Evolutionary conservation across 2,888 invertebrate genomes (phyloP).

Genomic region (Diarsia brunnea): DNA sequence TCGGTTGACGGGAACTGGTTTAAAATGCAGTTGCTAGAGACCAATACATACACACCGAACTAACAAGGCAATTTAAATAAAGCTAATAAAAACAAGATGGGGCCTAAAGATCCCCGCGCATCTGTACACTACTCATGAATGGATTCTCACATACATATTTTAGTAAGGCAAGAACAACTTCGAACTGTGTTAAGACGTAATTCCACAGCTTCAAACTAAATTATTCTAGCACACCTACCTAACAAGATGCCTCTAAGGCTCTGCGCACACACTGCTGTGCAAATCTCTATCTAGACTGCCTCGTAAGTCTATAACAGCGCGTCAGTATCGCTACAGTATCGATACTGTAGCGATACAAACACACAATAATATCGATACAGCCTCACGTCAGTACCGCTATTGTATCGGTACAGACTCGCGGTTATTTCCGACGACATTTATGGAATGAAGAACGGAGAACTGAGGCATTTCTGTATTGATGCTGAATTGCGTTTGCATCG

Average conservation of each 20-base stretch:
- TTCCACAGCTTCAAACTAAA: constrained; percentile 1
- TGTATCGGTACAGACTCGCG: too few species aligned
- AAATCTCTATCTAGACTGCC: too few species aligned
- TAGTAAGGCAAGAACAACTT: not conserved
- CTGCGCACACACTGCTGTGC: too few species aligned
- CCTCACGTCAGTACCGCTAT: too few species aligned
- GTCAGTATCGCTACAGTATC: too few species aligned
- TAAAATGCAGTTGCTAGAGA: not conserved
- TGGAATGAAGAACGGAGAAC: too few species aligned
- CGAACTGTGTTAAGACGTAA: not conserved
- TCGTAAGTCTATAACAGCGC: too few species aligned
- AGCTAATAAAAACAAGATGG: not conserved
- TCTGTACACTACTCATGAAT: not conserved
- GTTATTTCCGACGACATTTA: too few species aligned
- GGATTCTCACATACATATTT: not conserved
- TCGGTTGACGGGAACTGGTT: not conserved
- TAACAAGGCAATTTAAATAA: not conserved
- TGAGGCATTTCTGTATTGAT: too few species aligned
- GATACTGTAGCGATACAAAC: too few species aligned
- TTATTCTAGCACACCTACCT: not conserved
- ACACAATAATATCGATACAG: too few species aligned
- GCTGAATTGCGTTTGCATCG: too few species aligned
- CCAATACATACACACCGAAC: not conserved
- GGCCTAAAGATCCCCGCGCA: not conserved
- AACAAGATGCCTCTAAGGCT: not conserved